These are phyloP conservation scores for Opisthocomus hoazin DNA, from an alignment of 2,113 vertebrate species.

Conservation along the genomic window DNA sequence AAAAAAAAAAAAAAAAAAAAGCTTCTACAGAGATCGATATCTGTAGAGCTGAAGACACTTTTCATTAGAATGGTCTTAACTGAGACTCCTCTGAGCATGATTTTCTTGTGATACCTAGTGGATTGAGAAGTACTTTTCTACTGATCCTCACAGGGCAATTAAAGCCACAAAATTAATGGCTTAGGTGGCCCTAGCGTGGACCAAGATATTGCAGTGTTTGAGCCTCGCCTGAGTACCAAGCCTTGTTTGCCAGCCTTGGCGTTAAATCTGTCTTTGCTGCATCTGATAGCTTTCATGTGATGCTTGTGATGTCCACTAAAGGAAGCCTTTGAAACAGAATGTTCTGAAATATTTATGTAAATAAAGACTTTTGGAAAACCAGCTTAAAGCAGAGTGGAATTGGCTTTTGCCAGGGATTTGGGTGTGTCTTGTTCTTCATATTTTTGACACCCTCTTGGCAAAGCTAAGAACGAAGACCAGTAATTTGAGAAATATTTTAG, in stretches of 20 bases:
- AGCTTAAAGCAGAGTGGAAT: not conserved
- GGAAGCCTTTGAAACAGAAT: not conserved
- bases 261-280: not conserved
- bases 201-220: not conserved
- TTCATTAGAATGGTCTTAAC: not conserved
- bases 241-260: not conserved
- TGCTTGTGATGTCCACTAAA: not conserved
- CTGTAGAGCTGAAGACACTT: not conserved
- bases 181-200: not conserved
- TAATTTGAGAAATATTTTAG: not conserved
- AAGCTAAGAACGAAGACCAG: not conserved
- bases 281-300: not conserved
- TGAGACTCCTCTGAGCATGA: not conserved
- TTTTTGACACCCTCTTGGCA: not conserved
- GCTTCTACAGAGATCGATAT: no score
- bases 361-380: not conserved
- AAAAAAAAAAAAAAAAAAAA: no score
- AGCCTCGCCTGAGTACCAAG: not conserved
- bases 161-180: not conserved
- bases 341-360: not conserved
- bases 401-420: not conserved
- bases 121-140: not conserved
- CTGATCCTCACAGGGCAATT: not conserved
- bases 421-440: accelerated
- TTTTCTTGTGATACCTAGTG: not conserved